Evolutionary conservation across 2,888 invertebrate genomes (phyloP).

Genomic region (Nomada lathburiana): DNA sequence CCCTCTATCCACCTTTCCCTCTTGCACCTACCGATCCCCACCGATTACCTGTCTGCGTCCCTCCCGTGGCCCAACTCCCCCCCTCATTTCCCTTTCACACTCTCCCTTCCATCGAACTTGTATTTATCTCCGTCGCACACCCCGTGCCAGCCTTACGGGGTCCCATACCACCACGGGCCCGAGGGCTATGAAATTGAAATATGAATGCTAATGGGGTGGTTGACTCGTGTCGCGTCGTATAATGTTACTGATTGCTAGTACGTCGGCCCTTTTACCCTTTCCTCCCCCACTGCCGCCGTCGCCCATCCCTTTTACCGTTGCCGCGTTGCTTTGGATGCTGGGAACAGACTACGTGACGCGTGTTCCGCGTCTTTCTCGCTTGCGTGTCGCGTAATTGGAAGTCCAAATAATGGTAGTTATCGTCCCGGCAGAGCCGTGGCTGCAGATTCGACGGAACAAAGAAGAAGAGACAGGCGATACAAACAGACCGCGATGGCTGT

Average conservation of each 20-base stretch:
- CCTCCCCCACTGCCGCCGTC: slow-evolving; percentile 1
- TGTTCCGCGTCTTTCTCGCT: slow-evolving; percentile 36
- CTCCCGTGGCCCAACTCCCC: slow-evolving; percentile 4
- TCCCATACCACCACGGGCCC: slow-evolving; percentile 50
- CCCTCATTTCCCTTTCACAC: slow-evolving; percentile 27
- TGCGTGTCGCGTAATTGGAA: slow-evolving; percentile 44
- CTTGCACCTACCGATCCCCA: slow-evolving; percentile 32
- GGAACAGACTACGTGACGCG: slow-evolving; percentile 43
- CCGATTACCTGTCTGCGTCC: slow-evolving; percentile 23
- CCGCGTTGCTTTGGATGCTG: slow-evolving; percentile 26
- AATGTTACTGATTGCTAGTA: slow-evolving; percentile 72
- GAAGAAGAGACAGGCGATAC: neutral
- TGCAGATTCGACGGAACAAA: neutral
- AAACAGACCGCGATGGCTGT: neutral
- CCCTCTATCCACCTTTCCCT: neutral
- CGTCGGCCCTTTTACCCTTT: slow-evolving; percentile 51
- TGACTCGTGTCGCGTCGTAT: slow-evolving; percentile 68
- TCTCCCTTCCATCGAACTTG: slow-evolving; percentile 52
- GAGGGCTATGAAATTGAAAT: slow-evolving; percentile 77
- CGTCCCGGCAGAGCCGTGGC: neutral
- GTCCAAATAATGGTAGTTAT: slow-evolving; percentile 39
- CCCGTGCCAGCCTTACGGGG: slow-evolving; percentile 59
- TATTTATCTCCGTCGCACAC: slow-evolving; percentile 49
- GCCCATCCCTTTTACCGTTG: slow-evolving; percentile 31
- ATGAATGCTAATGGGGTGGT: slow-evolving; percentile 77